phyloP scores from a whole-genome alignment of 2,888 invertebrate species.

The Coecobrya sp. region DNA sequence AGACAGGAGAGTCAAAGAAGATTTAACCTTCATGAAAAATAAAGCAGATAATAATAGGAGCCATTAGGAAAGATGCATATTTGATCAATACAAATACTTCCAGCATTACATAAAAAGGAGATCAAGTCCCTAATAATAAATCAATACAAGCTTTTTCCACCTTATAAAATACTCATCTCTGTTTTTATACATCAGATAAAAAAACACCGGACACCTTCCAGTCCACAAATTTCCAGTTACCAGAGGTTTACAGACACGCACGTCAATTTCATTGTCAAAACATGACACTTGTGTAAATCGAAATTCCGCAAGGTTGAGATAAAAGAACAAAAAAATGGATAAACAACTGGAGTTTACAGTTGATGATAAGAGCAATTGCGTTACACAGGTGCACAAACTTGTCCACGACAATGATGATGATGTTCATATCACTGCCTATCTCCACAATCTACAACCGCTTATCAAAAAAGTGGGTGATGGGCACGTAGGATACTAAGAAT shows the following conservation, averaged over 20 bases:
- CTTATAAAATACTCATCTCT: no score
- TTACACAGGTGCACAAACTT: conserved; percentile 11
- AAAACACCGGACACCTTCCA: background rate
- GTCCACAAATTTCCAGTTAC: conserved; percentile 22
- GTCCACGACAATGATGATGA: background rate
- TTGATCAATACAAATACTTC: no score
- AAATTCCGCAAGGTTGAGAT: conserved; percentile 8
- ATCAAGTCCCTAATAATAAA: no score
- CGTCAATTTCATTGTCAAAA: conserved; percentile 18
- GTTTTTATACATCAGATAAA: no score
- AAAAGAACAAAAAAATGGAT: conserved; percentile 6
- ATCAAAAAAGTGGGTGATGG: conserved; percentile 24
- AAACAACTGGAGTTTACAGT: background rate
- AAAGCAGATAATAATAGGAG: background rate
- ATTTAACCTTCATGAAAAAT: background rate
- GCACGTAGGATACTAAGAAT: background rate
- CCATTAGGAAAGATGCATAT: background rate
- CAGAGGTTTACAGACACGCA: background rate
- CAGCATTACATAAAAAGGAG: no score
- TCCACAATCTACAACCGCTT: background rate
- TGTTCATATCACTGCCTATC: background rate
- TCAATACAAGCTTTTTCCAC: no score
- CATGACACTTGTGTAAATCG: conserved; percentile 1
- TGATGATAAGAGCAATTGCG: background rate
- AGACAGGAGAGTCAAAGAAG: no score